Evolutionary conservation across 2,113 vertebrate species (phyloP).

Genomic region (Passerina amoena): DNA sequence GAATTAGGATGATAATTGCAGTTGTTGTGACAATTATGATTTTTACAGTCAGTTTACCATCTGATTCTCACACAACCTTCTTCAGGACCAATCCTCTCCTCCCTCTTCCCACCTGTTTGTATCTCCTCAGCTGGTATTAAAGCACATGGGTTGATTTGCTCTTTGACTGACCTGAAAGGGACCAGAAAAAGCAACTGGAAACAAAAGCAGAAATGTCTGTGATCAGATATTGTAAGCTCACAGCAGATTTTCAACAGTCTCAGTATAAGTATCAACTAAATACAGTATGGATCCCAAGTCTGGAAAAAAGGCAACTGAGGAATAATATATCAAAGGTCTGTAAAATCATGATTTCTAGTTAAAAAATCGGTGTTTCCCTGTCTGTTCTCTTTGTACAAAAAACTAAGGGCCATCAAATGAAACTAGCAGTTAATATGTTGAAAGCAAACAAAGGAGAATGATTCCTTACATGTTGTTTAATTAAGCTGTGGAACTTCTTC

Average conservation of each 20-base stretch:
- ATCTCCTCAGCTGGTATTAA: background rate
- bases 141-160: background rate
- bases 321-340: background rate
- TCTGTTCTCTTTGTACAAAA: background rate
- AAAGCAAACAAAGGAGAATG: background rate
- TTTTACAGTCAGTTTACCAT: background rate
- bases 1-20: background rate
- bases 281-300: background rate
- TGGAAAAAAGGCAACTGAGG: background rate
- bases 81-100: background rate
- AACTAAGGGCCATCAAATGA: background rate
- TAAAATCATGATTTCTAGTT: background rate
- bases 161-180: background rate
- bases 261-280: background rate
- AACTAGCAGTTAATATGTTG: background rate
- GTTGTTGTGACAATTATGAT: background rate
- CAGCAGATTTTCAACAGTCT: background rate
- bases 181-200: background rate
- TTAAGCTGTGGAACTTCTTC: background rate
- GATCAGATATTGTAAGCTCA: background rate
- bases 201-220: background rate
- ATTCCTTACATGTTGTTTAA: background rate
- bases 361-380: background rate
- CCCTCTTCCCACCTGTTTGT: background rate
- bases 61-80: background rate